Evolutionary conservation across 2,113 vertebrate species (phyloP), one percentile per base, ranked within the genome.

Genomic region (Myxocyprinus asiaticus): DNA sequence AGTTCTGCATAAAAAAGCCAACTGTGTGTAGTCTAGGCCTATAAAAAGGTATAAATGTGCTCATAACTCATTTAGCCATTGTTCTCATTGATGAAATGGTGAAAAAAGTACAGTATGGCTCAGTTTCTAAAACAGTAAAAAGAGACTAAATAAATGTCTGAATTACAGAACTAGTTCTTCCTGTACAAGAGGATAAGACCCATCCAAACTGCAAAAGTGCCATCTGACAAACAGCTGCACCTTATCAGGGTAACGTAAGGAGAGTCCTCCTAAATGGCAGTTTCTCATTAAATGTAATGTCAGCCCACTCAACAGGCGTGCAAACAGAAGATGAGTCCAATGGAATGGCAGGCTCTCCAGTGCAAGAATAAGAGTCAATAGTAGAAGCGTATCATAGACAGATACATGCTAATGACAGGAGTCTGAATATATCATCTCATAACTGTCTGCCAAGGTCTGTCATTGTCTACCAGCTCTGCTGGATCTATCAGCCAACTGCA

Each of bases 371-470:
- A 68, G 64, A 77, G 74, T 65, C 51, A 56, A 78, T 55, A 81
- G 53, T 62, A 71, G 62, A 47, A 71, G 45, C 59, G n/a, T 64
- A 77, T 84, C 59, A 80, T 78, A 79, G 79, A 84, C 50, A 67
- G 61, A 79, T 79, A 82, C 80, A 81, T 73, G 76, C 76, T 82
- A 84, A 84, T 79, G 76, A 81, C 79, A 84, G 59, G 59, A 64
- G 80, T 78, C 75, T 79, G 80, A 84, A 74, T 81, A 62, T 82
- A 71, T 70, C 79, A 81, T 81, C 71, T 64, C 69, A 12, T 79
- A 75, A 67, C 79, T 81, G 83, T 84, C 83, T 84, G 80, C 76
- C 76, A 65, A 76, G 73, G 73, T 76, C 73, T 76, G 73, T 76
- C 73, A 81, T 80, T 79, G 76, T 84, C 78, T 73, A 76, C 64